Evolutionary conservation across 2,113 vertebrate species (phyloP).

Genomic region (Muscicapa adusta): DNA sequence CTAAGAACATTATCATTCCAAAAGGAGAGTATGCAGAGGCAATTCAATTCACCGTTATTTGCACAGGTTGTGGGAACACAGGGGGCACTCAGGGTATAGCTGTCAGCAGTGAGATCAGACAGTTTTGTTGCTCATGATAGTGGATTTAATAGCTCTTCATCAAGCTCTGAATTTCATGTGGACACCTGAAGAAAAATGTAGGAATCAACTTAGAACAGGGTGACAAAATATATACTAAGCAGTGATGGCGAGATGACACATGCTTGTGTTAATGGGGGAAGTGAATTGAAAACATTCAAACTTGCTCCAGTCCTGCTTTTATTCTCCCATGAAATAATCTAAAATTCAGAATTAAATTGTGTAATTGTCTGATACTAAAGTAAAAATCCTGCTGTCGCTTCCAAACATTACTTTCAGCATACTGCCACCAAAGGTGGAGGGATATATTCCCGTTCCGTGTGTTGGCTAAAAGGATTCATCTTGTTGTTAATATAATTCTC

Average conservation of each 20-base stretch:
- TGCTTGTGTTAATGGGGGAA: neutral
- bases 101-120: neutral
- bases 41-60: neutral
- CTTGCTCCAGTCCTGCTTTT: neutral
- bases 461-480: neutral
- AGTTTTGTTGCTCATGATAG: neutral
- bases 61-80: neutral
- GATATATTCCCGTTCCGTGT: neutral
- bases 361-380: neutral
- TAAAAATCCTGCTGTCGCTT: accelerated
- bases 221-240: neutral
- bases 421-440: neutral
- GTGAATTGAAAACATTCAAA: neutral
- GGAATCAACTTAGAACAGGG: neutral
- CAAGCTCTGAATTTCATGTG: neutral
- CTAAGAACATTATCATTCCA: neutral
- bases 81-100: neutral
- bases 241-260: neutral
- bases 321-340: neutral
- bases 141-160: neutral
- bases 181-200: neutral
- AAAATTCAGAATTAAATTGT: neutral
- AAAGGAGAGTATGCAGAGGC: neutral
- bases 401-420: neutral
- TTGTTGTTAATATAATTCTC: neutral